Evolutionary conservation across 2,797 vertebrate genomes (phyloP).

Genomic region (Taenioides sp.): DNA sequence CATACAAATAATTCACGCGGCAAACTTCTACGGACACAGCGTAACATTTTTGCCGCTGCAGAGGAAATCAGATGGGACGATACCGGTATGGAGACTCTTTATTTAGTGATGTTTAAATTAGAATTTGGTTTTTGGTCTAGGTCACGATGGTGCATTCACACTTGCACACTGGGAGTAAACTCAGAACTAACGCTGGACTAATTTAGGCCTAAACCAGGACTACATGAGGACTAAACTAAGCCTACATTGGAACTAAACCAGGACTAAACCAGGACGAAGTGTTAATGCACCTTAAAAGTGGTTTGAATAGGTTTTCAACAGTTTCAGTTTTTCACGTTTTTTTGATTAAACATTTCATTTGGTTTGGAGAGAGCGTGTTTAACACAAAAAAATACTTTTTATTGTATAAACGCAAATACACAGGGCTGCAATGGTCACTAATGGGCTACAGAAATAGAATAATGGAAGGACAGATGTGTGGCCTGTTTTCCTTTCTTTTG

Average conservation of each 20-base stretch:
- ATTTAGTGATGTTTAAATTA: background rate
- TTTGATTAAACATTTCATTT: no score
- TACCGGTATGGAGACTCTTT: slow-evolving; percentile 40
- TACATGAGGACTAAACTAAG: background rate
- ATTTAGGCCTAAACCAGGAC: background rate
- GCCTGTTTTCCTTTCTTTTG: no score
- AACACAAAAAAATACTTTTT: no score
- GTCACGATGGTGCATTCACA: no score
- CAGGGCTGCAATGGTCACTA: no score
- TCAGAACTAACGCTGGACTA: background rate
- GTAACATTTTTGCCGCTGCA: slow-evolving; percentile 32
- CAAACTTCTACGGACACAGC: slow-evolving; percentile 57
- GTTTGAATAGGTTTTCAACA: background rate
- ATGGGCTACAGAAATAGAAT: no score
- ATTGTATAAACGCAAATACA: no score
- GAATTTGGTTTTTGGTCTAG: background rate
- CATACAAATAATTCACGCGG: background rate
- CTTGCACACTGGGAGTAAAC: no score
- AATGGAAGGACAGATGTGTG: no score
- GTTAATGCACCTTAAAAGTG: background rate
- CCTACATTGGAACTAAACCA: no score
- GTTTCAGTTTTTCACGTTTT: no score
- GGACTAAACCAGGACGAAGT: background rate
- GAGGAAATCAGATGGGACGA: slow-evolving; percentile 17
- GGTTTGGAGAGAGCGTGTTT: background rate